These are phyloP conservation scores for Schizopygopsis malacanthus DNA, from an alignment of 2,797 vertebrate genomes.

Conservation along the genomic window DNA sequence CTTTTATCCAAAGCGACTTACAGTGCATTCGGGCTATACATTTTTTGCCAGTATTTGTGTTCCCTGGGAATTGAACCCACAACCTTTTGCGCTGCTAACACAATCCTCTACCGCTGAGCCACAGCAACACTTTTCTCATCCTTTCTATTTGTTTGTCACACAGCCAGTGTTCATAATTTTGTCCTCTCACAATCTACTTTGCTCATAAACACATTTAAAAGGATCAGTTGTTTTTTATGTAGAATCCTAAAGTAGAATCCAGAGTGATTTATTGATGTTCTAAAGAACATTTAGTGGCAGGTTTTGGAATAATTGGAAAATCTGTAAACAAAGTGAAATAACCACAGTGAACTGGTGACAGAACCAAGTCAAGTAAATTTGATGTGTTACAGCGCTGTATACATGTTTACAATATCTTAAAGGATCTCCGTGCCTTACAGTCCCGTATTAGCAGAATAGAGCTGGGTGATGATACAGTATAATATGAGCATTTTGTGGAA, in stretches of 20 bases:
- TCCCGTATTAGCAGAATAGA: neutral
- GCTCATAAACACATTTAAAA: neutral
- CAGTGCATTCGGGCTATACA: too few species aligned
- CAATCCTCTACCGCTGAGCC: too few species aligned
- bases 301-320: neutral
- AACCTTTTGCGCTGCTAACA: too few species aligned
- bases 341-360: neutral
- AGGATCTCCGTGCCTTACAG: neutral
- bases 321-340: neutral
- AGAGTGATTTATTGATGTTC: neutral
- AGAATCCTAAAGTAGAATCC: neutral
- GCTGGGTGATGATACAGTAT: constrained; percentile 1
- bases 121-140: neutral
- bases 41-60: too few species aligned
- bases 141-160: neutral
- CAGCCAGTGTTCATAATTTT: neutral
- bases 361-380: neutral
- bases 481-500: neutral
- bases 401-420: neutral
- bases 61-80: too few species aligned
- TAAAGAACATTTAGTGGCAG: neutral
- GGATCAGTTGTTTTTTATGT: neutral
- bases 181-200: neutral
- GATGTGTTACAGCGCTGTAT: neutral
- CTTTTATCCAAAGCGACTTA: too few species aligned